phyloP scores from a whole-genome alignment of 2,888 invertebrate genomes.

The Nineta flava region DNA sequence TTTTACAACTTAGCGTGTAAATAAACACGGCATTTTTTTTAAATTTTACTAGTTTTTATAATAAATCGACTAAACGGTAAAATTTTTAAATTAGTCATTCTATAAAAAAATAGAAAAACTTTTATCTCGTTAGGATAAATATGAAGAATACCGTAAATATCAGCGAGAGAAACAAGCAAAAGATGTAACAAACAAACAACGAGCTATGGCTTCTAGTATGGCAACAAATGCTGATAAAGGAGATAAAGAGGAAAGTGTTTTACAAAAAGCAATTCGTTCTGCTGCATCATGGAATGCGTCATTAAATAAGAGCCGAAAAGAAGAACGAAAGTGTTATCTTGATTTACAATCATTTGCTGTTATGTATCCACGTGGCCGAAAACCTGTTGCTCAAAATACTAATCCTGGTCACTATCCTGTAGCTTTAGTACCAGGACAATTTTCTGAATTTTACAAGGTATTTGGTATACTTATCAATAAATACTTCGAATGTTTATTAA shows the following conservation, averaged over 20 bases:
- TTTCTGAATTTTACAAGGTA: constrained; percentile 64
- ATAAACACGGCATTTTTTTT: too few relatives aligned
- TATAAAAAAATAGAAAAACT: not conserved
- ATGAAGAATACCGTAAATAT: constrained; percentile 72
- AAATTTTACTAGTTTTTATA: too few relatives aligned
- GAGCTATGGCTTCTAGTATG: constrained; percentile 37
- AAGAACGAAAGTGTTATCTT: constrained; percentile 66
- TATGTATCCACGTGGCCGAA: constrained; percentile 49
- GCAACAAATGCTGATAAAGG: constrained; percentile 31
- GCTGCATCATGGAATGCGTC: constrained; percentile 79
- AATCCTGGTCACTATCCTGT: constrained; percentile 69
- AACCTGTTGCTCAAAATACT: constrained; percentile 27
- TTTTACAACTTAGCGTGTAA: too few relatives aligned
- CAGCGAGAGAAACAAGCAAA: constrained; percentile 52
- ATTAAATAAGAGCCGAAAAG: constrained; percentile 61
- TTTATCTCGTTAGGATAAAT: constrained; percentile 45
- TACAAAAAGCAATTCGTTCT: constrained; percentile 66
- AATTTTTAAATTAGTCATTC: not conserved
- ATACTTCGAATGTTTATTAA: constrained; percentile 3
- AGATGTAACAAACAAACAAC: constrained; percentile 50
- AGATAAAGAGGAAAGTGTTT: constrained; percentile 47
- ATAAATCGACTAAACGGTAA: not conserved
- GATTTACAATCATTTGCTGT: constrained; percentile 86
- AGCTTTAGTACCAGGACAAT: constrained; percentile 92
- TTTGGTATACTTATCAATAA: not conserved